A percentile compares a stretch with the other conserved stretches of the same genome.
These are phyloP conservation scores for Harpegnathos saltator DNA, from an alignment of 1,140 invertebrate genomes.

Conservation along the genomic window DNA sequence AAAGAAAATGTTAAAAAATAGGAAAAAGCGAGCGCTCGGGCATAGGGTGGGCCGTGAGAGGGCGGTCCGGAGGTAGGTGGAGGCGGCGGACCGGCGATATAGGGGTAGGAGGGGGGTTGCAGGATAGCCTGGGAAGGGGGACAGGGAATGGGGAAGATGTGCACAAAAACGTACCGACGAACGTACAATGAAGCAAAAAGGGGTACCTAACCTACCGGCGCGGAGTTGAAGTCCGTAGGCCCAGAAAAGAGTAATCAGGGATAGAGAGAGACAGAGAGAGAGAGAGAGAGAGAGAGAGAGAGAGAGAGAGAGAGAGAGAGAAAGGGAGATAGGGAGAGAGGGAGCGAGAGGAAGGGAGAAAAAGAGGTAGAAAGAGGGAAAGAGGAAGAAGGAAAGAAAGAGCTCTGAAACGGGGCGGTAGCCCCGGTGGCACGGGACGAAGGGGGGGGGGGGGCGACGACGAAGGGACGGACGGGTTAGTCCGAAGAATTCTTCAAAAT, in stretches of 20 bases:
- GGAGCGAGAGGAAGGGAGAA: not conserved
- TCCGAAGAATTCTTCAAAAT: constrained; percentile 59
- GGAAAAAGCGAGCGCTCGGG: constrained; percentile 81
- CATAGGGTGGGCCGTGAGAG: constrained; percentile 78
- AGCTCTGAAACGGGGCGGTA: constrained; percentile 28
- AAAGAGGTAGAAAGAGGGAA: no score
- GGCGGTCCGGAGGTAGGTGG: constrained; percentile 74
- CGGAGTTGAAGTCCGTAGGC: constrained; percentile 72
- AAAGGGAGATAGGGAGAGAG: constrained; percentile 13
- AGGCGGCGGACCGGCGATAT: constrained; percentile 68
- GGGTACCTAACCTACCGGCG: constrained; percentile 72
- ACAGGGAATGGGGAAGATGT: constrained; percentile 77
- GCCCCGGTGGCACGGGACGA: constrained; percentile 6
- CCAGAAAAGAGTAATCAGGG: constrained; percentile 65
- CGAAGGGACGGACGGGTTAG: constrained; percentile 35
- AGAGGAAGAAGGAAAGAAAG: no score
- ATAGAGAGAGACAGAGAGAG: not conserved
- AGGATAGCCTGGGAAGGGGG: constrained; percentile 44
- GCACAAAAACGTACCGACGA: constrained; percentile 82
- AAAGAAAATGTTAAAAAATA: constrained; percentile 85
- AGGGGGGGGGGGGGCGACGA: no score
- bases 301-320: constrained; percentile 25
- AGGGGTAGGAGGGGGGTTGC: constrained; percentile 18
- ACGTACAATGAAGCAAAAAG: constrained; percentile 80
- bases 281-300: constrained; percentile 10